A percentile compares a stretch with the other conserved stretches of the same genome.
phyloP scores from a whole-genome alignment of 2,888 invertebrate species.

The Acrobasis suavella region DNA sequence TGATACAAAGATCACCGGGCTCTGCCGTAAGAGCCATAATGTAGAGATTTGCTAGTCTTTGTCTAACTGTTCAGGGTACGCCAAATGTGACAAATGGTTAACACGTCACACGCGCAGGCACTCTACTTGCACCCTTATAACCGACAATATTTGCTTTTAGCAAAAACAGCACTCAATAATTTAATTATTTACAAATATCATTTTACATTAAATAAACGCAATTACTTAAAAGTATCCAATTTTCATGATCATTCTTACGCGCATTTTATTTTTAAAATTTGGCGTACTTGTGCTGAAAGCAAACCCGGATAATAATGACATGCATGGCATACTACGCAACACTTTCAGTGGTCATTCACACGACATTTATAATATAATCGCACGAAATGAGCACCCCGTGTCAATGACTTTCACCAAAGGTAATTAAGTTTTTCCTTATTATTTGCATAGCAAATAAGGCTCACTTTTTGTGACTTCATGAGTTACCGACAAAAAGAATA shows the following conservation, averaged over 20 bases:
- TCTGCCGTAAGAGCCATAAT: not conserved
- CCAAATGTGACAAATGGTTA: not conserved
- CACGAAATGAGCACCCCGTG: conserved; percentile 11
- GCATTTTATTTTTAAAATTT: not conserved
- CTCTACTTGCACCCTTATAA: not conserved
- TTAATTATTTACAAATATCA: conserved; percentile 8
- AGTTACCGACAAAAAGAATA: not conserved
- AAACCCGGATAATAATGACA: not conserved
- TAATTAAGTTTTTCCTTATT: conserved; percentile 1
- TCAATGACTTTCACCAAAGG: conserved; percentile 15
- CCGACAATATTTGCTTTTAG: not conserved
- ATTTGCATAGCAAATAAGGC: not conserved
- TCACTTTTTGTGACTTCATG: not conserved
- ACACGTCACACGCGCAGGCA: not conserved
- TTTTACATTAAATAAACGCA: conserved; percentile 5
- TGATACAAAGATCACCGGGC: not conserved
- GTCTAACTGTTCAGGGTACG: not conserved
- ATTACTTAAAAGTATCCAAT: not conserved
- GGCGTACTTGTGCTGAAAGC: conserved; percentile 14
- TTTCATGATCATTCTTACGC: too few species aligned
- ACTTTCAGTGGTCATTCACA: conserved; percentile 23
- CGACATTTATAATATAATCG: conserved; percentile 1
- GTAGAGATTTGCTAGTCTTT: not conserved
- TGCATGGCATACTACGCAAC: conserved; percentile 17
- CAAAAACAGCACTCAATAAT: not conserved